Evolutionary conservation across 2,888 invertebrate genomes (phyloP), one percentile per base, ranked within the genome.

Genomic region (Scelioninae gen. 2): DNA sequence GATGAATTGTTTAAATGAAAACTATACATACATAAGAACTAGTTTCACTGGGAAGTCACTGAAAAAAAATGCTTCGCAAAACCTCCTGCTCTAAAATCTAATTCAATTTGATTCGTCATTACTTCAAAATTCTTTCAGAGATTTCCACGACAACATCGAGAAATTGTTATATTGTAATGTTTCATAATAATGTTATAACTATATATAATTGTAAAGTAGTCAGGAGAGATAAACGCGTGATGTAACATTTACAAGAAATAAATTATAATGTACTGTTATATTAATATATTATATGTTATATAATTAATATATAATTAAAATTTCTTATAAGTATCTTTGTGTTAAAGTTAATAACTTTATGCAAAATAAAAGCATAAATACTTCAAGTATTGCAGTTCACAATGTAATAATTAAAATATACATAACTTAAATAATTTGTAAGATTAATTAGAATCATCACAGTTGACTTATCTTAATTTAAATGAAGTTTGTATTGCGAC

Each of bases 121-220:
- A 4, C 15, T 39, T 31, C 31, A 57, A 22, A 57, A 43, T 57
- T 31, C 28, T 41, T 31, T 9, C 31, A 57, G 11, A 55, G 31
- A 43, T 60, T 60, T 60, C 33, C 33, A 19, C 57, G 57, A 25
- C 5, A 25, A 7, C 7, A 33, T 33, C 16, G 37, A 45, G 7
- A 48, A 33, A 13, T 48, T 60, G 37, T 37, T 31, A 25, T 39
- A 61, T 61, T 13, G 31, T 50, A 39, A 37, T 48, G 35, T 50
- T 33, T 57, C 50, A 16, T 18, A 35, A 50, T n/a, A n/a, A n/a
- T n/a, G n/a, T n/a, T n/a, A n/a, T n/a, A n/a, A n/a, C n/a, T n/a
- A n/a, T 41, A 41, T 61, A 61, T 50, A 41, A 50, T 61, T 48
- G 22, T 61, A 28, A 25, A 50, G 16, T 48, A 50, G 31, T 48